Conservation (phyloP, 2,113 vertebrate species). For the Nansenia antarctica region DNA sequence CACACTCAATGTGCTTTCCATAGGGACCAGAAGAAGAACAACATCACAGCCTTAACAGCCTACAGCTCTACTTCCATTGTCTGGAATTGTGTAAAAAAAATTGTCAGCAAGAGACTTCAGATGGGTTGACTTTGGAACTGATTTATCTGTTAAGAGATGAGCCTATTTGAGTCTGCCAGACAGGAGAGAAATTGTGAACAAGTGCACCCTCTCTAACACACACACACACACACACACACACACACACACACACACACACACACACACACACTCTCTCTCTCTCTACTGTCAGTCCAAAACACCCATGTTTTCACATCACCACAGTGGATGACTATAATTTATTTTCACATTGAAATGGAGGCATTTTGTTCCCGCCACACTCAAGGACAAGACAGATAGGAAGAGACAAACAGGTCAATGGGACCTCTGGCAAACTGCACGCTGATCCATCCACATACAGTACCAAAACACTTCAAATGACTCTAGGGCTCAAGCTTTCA, state of each 20-base stretch:
- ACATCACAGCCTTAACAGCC: too few species aligned
- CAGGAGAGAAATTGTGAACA: slow-evolving; percentile 36
- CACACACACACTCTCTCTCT: too few species aligned
- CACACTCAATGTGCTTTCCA: background rate
- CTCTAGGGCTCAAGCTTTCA: too few species aligned
- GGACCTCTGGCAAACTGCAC: slow-evolving; percentile 24
- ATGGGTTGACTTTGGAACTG: slow-evolving; percentile 24
- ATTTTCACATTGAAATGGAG: background rate
- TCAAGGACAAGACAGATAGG: background rate
- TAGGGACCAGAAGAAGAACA: background rate
- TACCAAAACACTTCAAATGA: too few species aligned
- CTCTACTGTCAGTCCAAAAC: too few species aligned
- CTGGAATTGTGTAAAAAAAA: slow-evolving; percentile 32
- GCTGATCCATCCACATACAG: too few species aligned
- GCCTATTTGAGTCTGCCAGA: slow-evolving; percentile 25
- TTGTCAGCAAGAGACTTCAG: slow-evolving; percentile 27
- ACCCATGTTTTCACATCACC: background rate
- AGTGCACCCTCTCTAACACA: slow-evolving; percentile 25
- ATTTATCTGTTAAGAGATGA: slow-evolving; percentile 38
- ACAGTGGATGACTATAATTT: background rate
- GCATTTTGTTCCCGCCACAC: slow-evolving; percentile 5
- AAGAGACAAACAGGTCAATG: slow-evolving; percentile 11
- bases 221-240: too few species aligned
- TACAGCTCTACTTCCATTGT: background rate
- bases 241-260: too few species aligned